phyloP scores from a whole-genome alignment of 2,797 vertebrate species.

The Bufotes viridis region DNA sequence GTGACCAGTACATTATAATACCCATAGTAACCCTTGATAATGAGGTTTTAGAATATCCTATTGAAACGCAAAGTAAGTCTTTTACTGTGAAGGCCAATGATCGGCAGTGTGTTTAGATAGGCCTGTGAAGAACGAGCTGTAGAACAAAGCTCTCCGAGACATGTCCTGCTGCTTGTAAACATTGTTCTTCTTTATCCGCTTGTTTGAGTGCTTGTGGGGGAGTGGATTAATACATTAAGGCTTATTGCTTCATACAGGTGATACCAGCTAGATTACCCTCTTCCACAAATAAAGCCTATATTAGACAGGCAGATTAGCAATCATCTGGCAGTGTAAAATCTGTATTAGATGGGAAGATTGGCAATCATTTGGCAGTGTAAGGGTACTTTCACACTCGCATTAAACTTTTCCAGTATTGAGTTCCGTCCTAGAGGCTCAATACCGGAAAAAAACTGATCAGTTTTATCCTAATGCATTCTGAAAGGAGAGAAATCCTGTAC shows the following conservation, averaged over 20 bases:
- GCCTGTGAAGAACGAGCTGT: constrained; percentile 64
- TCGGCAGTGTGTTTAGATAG: constrained; percentile 64
- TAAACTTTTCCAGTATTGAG: too few relatives aligned
- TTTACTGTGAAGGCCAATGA: constrained; percentile 65
- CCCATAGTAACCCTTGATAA: constrained; percentile 61
- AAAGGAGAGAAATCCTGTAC: too few relatives aligned
- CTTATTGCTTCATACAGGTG: neutral
- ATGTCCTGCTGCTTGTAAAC: constrained; percentile 71
- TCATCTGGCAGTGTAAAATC: too few relatives aligned
- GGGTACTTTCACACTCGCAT: too few relatives aligned
- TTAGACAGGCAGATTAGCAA: too few relatives aligned
- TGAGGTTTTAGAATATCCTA: constrained; percentile 51
- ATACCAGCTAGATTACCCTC: neutral
- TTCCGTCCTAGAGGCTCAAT: too few relatives aligned
- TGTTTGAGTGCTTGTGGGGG: constrained; percentile 67
- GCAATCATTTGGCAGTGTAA: too few relatives aligned
- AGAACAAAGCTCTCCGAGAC: constrained; percentile 71
- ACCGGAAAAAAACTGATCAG: too few relatives aligned
- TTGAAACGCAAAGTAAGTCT: constrained; percentile 62
- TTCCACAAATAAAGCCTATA: neutral
- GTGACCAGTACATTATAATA: constrained; percentile 60
- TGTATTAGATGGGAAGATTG: too few relatives aligned
- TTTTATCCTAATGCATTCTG: too few relatives aligned
- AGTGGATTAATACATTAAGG: constrained; percentile 71
- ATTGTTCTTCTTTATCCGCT: constrained; percentile 68